Evolutionary conservation across 1,140 invertebrate species (phyloP), one percentile per base, ranked within the genome.

Genomic region (Diachasmimorpha longicaudata): DNA sequence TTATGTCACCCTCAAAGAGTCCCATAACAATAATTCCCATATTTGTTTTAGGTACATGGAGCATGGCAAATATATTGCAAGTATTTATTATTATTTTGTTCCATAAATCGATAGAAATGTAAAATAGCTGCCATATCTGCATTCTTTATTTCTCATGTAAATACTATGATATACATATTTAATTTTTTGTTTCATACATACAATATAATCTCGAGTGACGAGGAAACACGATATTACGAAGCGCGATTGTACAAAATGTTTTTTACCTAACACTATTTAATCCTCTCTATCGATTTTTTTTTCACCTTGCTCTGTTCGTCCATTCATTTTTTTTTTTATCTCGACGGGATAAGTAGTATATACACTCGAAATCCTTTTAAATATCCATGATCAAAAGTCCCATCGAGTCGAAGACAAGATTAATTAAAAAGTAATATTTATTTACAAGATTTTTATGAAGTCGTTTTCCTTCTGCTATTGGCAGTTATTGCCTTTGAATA

Each of bases 61-160:
- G 79, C 79, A 81, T 80, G 79, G 79, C 76, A 78, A 79, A 58
- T 72, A 72, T 52, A 55, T 75, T 75, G 73, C 73, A 75, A 75
- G 55, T 81, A 77, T 76, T 63, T 68, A 77, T 78, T 78, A 78
- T 77, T 76, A 76, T 75, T 70, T 70, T 55, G 70, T 58, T 70
- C 39, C 74, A 36, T 69, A 71, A 75, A 71, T 69, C 72, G 48
- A 23, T 70, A 77, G 25, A 80, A 76, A 68, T 76, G 70, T 68
- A 74, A 78, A 79, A 80, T 77, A 79, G 78, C 79, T 79, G 79
- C 80, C 79, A 80, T 79, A 63, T 75, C 67, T 70, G 68, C 31
- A 36, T 72, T 72, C 52, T 70, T 68, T 75, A 39, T 75, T 67
- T 75, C 69, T 70, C 19, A 52, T 63, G 46, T 78, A 79, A 71